Evolutionary conservation across 2,797 vertebrate genomes (phyloP).

Genomic region (Trachops cirrhosus): DNA sequence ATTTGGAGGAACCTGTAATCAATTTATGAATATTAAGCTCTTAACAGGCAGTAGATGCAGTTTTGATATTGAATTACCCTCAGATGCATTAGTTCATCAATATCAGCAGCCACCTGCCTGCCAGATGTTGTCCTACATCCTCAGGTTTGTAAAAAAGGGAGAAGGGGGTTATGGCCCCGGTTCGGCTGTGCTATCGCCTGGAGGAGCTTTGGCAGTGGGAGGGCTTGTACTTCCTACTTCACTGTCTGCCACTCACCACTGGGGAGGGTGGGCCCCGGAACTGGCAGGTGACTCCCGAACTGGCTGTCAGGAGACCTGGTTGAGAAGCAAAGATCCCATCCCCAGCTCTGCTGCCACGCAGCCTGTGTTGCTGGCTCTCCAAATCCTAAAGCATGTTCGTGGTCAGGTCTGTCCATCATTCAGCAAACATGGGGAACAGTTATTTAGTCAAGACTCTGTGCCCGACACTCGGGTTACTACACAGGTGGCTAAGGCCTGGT

Average conservation of each 20-base stretch:
- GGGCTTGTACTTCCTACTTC: not conserved
- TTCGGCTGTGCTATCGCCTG: not conserved
- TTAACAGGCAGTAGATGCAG: not conserved
- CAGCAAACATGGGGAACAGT: fast-evolving
- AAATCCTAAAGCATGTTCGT: fast-evolving
- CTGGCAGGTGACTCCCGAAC: too few relatives aligned
- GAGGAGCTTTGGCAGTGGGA: not conserved
- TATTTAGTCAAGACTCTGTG: not conserved
- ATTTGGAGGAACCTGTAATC: not conserved
- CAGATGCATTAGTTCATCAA: not conserved
- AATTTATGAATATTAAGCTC: not conserved
- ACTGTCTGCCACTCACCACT: not conserved
- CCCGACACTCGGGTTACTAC: fast-evolving
- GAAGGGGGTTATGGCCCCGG: not conserved
- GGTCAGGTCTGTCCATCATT: not conserved
- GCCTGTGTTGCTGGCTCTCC: fast-evolving
- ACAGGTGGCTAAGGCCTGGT: not conserved
- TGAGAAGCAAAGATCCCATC: not conserved
- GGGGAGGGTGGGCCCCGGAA: not conserved
- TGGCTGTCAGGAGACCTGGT: not conserved
- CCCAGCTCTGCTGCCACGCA: not conserved
- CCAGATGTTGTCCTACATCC: not conserved
- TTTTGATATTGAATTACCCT: not conserved
- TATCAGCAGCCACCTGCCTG: not conserved
- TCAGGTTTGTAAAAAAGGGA: not conserved